phyloP scores from a whole-genome alignment of 2,113 vertebrate species.

The Zosterops hypoxanthus region DNA sequence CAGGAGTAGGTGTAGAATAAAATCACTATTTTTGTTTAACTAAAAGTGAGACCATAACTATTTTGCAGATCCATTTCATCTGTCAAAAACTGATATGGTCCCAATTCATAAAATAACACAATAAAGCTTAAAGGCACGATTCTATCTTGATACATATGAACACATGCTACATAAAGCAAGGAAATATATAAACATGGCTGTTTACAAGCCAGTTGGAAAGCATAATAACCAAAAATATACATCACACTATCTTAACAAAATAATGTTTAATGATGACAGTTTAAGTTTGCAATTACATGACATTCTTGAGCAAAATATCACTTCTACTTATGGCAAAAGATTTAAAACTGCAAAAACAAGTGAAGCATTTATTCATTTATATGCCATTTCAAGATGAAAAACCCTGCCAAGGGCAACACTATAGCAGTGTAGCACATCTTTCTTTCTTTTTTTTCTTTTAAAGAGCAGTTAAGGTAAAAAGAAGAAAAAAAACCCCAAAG shows the following conservation, averaged over 20 bases:
- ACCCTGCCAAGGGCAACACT: slow-evolving; percentile 54
- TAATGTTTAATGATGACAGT: slow-evolving; percentile 61
- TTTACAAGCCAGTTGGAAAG: slow-evolving; percentile 43
- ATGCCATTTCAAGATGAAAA: slow-evolving; percentile 45
- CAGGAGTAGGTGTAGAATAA: background rate
- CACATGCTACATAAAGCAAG: slow-evolving; percentile 45
- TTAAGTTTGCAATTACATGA: slow-evolving; percentile 51
- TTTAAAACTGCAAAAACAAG: slow-evolving; percentile 49
- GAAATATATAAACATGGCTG: slow-evolving; percentile 34
- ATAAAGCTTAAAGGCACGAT: background rate
- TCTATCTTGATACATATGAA: background rate
- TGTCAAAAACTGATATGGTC: background rate
- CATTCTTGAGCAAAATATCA: slow-evolving; percentile 44
- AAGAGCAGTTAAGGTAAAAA: slow-evolving; percentile 29
- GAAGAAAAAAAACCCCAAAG: background rate
- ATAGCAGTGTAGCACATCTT: background rate
- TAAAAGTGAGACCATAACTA: background rate
- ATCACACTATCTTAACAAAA: slow-evolving; percentile 49
- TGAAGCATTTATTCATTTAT: slow-evolving; percentile 55
- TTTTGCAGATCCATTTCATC: slow-evolving; percentile 12
- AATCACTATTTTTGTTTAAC: slow-evolving; percentile 5
- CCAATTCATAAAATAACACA: slow-evolving; percentile 18
- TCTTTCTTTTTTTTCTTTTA: background rate
- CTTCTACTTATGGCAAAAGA: slow-evolving; percentile 50
- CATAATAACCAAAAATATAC: slow-evolving; percentile 36